Conservation (phyloP, 2,113 vertebrate genomes). For the Phainopepla nitens region DNA sequence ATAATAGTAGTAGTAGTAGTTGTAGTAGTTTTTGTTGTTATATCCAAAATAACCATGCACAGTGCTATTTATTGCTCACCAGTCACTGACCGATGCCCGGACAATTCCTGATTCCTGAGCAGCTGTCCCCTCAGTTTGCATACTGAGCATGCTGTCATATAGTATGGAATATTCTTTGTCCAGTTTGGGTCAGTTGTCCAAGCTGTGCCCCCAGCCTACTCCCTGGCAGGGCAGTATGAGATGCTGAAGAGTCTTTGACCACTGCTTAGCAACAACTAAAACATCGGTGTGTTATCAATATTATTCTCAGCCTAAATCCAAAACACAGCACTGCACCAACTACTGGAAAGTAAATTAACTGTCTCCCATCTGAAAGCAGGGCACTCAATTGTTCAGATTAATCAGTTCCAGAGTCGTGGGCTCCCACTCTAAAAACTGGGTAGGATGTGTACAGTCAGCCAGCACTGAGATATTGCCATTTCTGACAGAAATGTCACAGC, state of each 20-base stretch:
- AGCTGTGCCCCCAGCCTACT: neutral
- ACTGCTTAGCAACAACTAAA: neutral
- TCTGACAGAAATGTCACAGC: neutral
- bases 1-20: accelerated
- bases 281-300: neutral
- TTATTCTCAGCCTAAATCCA: neutral
- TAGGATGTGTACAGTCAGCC: neutral
- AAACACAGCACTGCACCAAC: neutral
- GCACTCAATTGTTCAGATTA: neutral
- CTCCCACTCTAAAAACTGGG: neutral
- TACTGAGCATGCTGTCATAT: neutral
- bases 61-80: neutral
- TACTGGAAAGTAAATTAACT: neutral
- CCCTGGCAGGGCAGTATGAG: neutral
- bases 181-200: neutral
- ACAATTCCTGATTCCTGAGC: neutral
- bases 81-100: neutral
- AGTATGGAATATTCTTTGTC: neutral
- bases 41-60: neutral
- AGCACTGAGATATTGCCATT: neutral
- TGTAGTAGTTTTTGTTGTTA: neutral
- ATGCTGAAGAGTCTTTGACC: neutral
- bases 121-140: neutral
- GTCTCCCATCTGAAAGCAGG: neutral
- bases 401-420: neutral